These are phyloP conservation scores for Nothocercus nigrocapillus DNA, from an alignment of 2,113 vertebrate genomes.

Conservation along the genomic window DNA sequence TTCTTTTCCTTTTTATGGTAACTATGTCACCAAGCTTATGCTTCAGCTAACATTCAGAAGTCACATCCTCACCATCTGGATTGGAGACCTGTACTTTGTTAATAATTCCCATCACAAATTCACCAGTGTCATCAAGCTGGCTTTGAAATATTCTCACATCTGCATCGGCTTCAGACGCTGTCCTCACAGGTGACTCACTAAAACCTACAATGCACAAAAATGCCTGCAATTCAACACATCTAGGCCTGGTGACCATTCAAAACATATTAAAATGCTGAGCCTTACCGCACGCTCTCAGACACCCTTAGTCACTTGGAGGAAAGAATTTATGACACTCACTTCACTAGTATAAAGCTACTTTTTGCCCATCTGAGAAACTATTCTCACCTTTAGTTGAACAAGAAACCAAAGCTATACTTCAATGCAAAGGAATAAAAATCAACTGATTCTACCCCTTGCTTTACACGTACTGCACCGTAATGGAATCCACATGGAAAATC, in stretches of 20 bases:
- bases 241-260: background rate
- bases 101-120: background rate
- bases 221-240: background rate
- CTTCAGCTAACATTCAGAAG: background rate
- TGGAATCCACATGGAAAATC: slow-evolving; percentile 28
- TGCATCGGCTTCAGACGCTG: background rate
- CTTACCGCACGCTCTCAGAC: background rate
- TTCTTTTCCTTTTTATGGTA: background rate
- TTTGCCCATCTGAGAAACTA: background rate
- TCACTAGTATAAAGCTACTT: background rate
- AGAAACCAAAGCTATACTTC: background rate
- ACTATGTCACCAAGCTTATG: background rate
- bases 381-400: background rate
- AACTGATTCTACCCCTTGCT: background rate
- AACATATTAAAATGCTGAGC: background rate
- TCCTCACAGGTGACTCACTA: background rate
- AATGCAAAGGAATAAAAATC: background rate
- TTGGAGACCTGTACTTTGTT: background rate
- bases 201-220: background rate
- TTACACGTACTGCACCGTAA: slow-evolving; percentile 4
- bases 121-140: background rate
- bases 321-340: background rate
- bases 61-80: background rate
- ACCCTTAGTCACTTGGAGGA: background rate
- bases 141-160: background rate